Percentiles rank a stretch among this genome's conserved stretches.
Conservation (phyloP, 2,797 vertebrate species). For the Lepilemur septentrionalis region DNA sequence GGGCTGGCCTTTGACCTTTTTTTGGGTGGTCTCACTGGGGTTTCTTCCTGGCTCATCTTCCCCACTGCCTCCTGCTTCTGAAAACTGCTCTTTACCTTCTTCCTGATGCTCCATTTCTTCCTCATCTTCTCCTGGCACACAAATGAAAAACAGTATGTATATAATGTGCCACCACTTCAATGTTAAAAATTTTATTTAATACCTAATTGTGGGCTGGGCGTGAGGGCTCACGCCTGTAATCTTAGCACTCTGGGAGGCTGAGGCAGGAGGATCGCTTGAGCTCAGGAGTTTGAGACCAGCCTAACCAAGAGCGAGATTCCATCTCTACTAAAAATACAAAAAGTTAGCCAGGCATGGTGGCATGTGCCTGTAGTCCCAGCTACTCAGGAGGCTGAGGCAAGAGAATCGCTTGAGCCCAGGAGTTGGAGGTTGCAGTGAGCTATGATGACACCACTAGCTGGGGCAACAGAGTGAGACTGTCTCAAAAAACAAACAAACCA, state of each 20-base stretch:
- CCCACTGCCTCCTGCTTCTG: constrained; percentile 88
- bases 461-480: too few species aligned
- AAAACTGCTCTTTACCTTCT: constrained; percentile 81
- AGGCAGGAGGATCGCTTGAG: neutral
- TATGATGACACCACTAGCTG: too few species aligned
- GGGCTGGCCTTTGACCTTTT: constrained; percentile 73
- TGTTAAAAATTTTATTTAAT: neutral
- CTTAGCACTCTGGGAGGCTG: neutral
- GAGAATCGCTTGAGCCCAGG: too few species aligned
- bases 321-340: neutral
- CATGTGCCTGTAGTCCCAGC: too few species aligned
- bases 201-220: neutral
- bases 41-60: constrained; percentile 88
- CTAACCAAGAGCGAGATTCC: neutral
- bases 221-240: neutral
- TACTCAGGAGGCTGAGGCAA: too few species aligned
- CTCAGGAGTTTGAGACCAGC: neutral
- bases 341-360: too few species aligned
- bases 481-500: too few species aligned
- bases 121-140: constrained; percentile 87
- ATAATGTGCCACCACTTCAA: neutral
- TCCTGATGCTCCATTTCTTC: constrained; percentile 98
- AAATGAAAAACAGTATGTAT: constrained; percentile 5
- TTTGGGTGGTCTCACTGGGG: constrained; percentile 65
- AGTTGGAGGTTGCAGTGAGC: too few species aligned